Base-by-base conservation (phyloP, 2,888 invertebrate genomes). In the Leptinotarsa peninsularis region DNA sequence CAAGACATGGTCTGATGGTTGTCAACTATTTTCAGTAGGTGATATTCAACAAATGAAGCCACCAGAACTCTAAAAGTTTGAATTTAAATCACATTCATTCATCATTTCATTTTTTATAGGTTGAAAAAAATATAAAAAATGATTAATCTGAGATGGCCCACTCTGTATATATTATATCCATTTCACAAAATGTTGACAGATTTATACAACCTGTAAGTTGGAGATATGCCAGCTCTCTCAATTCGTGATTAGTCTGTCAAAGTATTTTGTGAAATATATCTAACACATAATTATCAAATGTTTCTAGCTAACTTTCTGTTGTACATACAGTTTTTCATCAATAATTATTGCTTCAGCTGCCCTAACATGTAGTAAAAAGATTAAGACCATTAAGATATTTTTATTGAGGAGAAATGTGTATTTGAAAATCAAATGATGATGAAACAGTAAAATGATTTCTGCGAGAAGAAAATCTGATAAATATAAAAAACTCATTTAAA, bases 241-340 rank as follows among this genome's bases (percentile, higher is more conserved):
- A 21, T 7, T n/a, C 17, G 27, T 60, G 63, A 63, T 63, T 63
- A n/a, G 18, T 33, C 63, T 63, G 63, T 63, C 63, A 63, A 33
- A 58, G 49, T 54, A 70, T n/a, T 52, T 70, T 74, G 49, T 67
- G 63, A 72, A 72, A 27, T 73, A 23, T 74, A n/a, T 70, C 49
- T 70, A 54, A 52, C 43, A 43, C 68, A 75, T 66, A 63, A 69
- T 72, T 50, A 67, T 75, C 56, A 71, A 43, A 66, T 76, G 75
- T 72, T 33, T 63, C 43, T 71, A 72, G 23, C 56, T 76, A 76
- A 73, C 71, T 66, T 67, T 67, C 76, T 76, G 49, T 73, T 76
- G 71, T 73, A 76, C 49, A 73, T 73, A 73, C 15, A 71, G 43
- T 67, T 70, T 54, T 23, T 70, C 58, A 58, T 43, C 23, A 17